Base-by-base conservation (phyloP, 2,888 invertebrate genomes). In the Poecilus cupreus region DNA sequence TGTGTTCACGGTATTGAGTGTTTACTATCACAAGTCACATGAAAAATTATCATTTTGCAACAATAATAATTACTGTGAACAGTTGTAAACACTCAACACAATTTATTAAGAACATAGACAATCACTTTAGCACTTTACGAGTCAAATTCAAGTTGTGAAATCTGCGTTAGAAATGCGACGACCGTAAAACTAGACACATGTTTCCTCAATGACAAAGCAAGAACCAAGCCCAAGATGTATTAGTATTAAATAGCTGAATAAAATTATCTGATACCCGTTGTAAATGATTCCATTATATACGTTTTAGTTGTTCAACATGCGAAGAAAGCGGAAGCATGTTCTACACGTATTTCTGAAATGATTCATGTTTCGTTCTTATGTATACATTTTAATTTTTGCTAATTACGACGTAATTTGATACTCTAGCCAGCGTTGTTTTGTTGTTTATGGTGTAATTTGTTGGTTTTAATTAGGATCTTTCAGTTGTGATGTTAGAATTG, bases 181-280 rank as follows among this genome's bases (percentile, higher is more conserved):
- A 57, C 37, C 76, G 76, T 77, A 77, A 77, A 76, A 22, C 39
- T 54, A 57, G 76, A 77, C 76, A 77, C 76, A 39, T 60, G 76
- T 77, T 77, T 77, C 76, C 76, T 54, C 37, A 77, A 24, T 77
- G 76, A 77, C 76, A 37, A 10, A 60, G 76, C 76, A 77, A 54
- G 16, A 54, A 54, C 26, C 20, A 1, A 39, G 37, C 22, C 57
- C 22, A 57, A 57, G 37, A 57, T 54, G 54, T 77, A 54, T 57
- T 54, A 51, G 37, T 32, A 37, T 51, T 26, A 51, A 76, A 76
- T 60, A 37, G 76, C 24, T 77, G 76, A 77, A 77, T 77, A 77
- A 77, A 77, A 77, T 77, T 77, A 77, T 77, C 60, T 77, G 76
- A 77, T 77, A 77, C 76, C 60, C 39, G 76, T 16, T 77, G 76